A percentile compares a stretch with the other conserved stretches of the same genome.
These are phyloP conservation scores for Tetramorium parvispinum DNA, from an alignment of 1,140 invertebrate genomes.

Conservation along the genomic window DNA sequence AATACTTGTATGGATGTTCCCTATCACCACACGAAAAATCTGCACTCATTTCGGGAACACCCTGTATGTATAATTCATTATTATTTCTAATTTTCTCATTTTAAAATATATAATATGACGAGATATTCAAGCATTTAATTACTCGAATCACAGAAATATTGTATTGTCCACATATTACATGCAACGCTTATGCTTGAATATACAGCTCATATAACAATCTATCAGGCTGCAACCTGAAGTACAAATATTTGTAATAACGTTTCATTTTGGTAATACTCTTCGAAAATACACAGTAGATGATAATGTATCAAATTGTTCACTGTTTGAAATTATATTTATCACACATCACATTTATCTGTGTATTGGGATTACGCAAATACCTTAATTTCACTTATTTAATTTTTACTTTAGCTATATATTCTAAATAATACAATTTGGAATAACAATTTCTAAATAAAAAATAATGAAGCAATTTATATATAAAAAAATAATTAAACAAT, in stretches of 20 bases:
- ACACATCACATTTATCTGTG: background rate
- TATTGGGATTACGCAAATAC: background rate
- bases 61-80: background rate
- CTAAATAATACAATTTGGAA: background rate
- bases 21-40: too few relatives aligned
- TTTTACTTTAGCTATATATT: conserved; percentile 8
- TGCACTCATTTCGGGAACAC: too few relatives aligned
- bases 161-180: background rate
- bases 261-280: background rate
- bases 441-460: background rate
- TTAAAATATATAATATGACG: background rate
- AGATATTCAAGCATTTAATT: background rate
- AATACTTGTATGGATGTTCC: too few relatives aligned
- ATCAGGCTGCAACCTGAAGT: background rate
- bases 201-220: background rate
- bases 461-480: background rate
- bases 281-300: background rate
- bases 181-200: background rate
- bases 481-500: background rate
- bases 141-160: background rate
- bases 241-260: conserved; percentile 16
- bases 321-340: background rate
- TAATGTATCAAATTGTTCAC: conserved; percentile 6
- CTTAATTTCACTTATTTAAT: background rate
- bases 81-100: conserved; percentile 16